phyloP scores from a whole-genome alignment of 2,113 vertebrate genomes.

The Hippocampus mohnikei region DNA sequence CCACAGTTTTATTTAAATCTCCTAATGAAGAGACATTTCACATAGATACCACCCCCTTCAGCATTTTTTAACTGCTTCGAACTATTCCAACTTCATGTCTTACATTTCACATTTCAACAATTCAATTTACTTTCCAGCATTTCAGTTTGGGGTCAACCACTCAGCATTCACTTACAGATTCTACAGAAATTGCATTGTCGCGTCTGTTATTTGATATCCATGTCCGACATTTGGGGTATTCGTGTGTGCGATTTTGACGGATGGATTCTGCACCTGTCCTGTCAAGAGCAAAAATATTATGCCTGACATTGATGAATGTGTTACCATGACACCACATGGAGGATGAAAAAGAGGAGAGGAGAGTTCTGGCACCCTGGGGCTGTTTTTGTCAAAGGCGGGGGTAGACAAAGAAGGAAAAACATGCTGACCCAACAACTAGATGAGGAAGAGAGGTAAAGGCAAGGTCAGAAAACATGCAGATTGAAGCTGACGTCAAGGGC shows the following conservation, averaged over 20 bases:
- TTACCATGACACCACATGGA: slow-evolving; percentile 29
- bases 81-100: too few species aligned
- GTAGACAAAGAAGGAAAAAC: slow-evolving; percentile 21
- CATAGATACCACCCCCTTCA: too few species aligned
- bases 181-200: neutral
- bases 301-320: slow-evolving; percentile 53
- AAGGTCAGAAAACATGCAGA: slow-evolving; percentile 8
- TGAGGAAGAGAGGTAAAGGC: slow-evolving; percentile 17
- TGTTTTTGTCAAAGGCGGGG: slow-evolving; percentile 11
- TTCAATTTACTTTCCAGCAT: too few species aligned
- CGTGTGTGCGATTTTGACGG: slow-evolving; percentile 11
- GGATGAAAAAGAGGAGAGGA: slow-evolving; percentile 49
- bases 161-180: too few species aligned
- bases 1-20: too few species aligned
- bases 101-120: too few species aligned
- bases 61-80: too few species aligned
- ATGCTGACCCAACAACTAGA: slow-evolving; percentile 19
- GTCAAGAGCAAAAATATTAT: slow-evolving; percentile 42
- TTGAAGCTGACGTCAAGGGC: slow-evolving; percentile 9
- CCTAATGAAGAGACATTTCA: too few species aligned
- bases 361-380: slow-evolving; percentile 53
- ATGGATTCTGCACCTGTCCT: slow-evolving; percentile 48
- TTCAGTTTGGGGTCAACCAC: too few species aligned
- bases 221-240: neutral
- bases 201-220: neutral